These are phyloP conservation scores for Gouania willdenowi DNA, from an alignment of 2,797 vertebrate genomes.

Conservation along the genomic window DNA sequence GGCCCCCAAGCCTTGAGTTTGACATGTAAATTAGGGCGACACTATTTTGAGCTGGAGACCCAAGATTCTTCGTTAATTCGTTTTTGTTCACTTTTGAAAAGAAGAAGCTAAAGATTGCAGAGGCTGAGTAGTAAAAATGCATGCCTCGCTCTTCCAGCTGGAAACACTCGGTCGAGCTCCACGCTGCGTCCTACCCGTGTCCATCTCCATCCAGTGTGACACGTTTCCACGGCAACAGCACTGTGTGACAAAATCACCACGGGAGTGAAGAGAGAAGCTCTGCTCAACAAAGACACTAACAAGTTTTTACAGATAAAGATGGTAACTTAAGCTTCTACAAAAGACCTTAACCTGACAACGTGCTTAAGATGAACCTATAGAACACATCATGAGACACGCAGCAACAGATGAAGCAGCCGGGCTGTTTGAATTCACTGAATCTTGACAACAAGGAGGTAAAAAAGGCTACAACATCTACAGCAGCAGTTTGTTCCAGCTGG, in stretches of 20 bases:
- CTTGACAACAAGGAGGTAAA: background rate
- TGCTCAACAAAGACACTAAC: constrained; percentile 16
- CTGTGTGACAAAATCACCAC: constrained; percentile 51
- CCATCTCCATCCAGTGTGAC: constrained; percentile 55
- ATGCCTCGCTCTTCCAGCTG: constrained; percentile 8
- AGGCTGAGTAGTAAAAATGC: constrained; percentile 6
- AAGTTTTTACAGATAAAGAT: no score
- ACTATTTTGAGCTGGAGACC: no score
- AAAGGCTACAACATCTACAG: constrained; percentile 2
- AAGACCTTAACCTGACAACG: no score
- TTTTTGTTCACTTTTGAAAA: constrained; percentile 6
- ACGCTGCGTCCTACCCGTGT: constrained; percentile 43
- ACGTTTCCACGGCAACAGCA: constrained; percentile 63
- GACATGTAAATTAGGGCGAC: no score
- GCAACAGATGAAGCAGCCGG: background rate
- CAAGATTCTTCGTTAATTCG: no score
- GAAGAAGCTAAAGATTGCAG: background rate
- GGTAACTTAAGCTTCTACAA: constrained; percentile 8
- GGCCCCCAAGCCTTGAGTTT: no score
- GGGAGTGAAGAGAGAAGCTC: constrained; percentile 43
- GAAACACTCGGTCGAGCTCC: constrained; percentile 26
- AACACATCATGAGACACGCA: background rate
- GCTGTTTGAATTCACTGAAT: background rate
- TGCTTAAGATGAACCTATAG: background rate
- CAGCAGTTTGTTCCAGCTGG: constrained; percentile 11